phyloP scores from a whole-genome alignment of 2,888 invertebrate species.

The Calameuta idolon region DNA sequence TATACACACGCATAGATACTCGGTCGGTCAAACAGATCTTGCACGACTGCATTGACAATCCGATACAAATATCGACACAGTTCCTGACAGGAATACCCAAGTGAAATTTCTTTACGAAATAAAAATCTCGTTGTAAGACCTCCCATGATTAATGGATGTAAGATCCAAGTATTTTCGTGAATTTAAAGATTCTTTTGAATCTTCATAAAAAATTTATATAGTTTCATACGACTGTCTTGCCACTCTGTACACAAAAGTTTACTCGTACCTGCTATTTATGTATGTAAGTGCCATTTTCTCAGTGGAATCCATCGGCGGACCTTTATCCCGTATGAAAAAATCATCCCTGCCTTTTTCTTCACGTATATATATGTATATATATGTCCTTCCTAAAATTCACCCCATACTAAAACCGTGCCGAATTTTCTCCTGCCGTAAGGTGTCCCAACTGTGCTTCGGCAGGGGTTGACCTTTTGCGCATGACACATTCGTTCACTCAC shows the following conservation, averaged over 20 bases:
- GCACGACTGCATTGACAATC: background rate
- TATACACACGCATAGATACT: background rate
- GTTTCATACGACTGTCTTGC: background rate
- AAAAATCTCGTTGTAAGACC: background rate
- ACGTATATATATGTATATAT: background rate
- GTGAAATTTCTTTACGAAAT: background rate
- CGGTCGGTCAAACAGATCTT: background rate
- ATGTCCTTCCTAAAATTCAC: background rate
- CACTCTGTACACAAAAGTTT: background rate
- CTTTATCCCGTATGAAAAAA: background rate
- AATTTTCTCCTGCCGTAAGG: background rate
- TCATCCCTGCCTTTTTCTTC: background rate
- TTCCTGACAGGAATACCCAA: background rate
- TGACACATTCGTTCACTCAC: conserved; percentile 58
- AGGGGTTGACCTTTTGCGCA: conserved; percentile 52
- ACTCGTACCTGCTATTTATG: background rate
- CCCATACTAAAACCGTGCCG: background rate
- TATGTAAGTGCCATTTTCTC: background rate
- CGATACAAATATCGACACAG: background rate
- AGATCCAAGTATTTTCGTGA: background rate
- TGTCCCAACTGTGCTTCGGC: conserved; percentile 10
- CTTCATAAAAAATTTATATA: background rate
- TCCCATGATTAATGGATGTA: background rate
- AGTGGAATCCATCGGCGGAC: background rate
- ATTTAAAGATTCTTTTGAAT: background rate